These are phyloP conservation scores for Stomatorhinus ivindoensis DNA, from an alignment of 2,113 vertebrate species.

Conservation along the genomic window DNA sequence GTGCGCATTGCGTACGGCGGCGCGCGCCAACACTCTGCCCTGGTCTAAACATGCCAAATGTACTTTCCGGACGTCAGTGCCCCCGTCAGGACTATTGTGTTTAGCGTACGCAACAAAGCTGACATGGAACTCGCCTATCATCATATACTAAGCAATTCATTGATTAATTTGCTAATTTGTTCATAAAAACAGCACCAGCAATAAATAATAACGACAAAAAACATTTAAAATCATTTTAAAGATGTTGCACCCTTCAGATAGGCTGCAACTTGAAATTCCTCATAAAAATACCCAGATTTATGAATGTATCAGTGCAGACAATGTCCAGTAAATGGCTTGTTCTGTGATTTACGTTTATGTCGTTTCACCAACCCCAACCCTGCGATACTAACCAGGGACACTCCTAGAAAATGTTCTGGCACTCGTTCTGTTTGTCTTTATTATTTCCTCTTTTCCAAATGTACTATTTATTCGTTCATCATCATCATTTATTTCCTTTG, in stretches of 20 bases:
- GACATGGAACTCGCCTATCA: background rate
- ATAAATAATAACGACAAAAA: background rate
- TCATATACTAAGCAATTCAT: background rate
- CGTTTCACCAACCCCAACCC: background rate
- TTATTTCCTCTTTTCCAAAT: background rate
- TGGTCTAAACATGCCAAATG: background rate
- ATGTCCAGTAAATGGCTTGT: background rate
- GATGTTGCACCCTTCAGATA: background rate
- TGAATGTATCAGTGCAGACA: background rate
- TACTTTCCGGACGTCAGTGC: background rate
- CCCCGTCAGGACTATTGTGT: constrained; percentile 11
- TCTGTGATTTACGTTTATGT: background rate
- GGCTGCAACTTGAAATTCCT: background rate
- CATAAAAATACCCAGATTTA: background rate
- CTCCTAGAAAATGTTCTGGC: background rate
- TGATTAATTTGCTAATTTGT: background rate
- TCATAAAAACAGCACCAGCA: background rate
- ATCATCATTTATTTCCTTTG: background rate
- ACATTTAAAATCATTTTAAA: background rate
- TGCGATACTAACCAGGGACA: background rate
- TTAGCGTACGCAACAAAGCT: background rate
- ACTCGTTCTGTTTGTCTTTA: background rate
- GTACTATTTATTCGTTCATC: background rate
- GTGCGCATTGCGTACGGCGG: background rate
- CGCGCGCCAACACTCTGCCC: background rate